phyloP scores from a whole-genome alignment of 2,888 invertebrate genomes.

The Chalcis sispes region DNA sequence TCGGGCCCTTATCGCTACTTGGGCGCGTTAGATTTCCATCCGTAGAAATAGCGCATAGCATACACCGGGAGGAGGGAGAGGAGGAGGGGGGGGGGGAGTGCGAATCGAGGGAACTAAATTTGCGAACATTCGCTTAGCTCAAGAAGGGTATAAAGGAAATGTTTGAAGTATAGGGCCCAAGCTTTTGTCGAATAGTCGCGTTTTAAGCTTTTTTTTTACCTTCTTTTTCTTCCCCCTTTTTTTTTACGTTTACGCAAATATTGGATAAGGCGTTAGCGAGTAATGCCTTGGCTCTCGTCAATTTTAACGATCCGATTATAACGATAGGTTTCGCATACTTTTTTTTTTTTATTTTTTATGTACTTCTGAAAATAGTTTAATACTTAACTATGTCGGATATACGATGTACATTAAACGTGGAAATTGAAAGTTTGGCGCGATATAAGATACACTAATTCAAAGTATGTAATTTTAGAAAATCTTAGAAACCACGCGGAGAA shows the following conservation, averaged over 20 bases:
- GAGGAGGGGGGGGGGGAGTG: neutral
- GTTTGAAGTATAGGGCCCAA: too few relatives aligned
- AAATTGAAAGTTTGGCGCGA: too few relatives aligned
- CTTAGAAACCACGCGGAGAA: neutral
- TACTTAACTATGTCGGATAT: too few relatives aligned
- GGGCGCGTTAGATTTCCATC: slow-evolving; percentile 41
- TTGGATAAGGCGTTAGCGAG: too few relatives aligned
- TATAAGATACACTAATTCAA: too few relatives aligned
- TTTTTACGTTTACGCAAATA: neutral
- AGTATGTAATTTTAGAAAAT: too few relatives aligned
- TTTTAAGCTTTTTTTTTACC: neutral
- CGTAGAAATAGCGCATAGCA: neutral
- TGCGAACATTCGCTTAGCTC: slow-evolving; percentile 7
- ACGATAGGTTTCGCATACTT: neutral
- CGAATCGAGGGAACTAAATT: slow-evolving; percentile 28
- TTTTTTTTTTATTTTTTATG: slow-evolving; percentile 1
- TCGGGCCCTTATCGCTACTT: slow-evolving; percentile 55
- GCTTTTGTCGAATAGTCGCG: too few relatives aligned
- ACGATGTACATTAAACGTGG: too few relatives aligned
- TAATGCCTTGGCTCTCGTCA: slow-evolving; percentile 22
- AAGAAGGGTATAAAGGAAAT: too few relatives aligned
- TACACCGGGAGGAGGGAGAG: neutral
- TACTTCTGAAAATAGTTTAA: neutral
- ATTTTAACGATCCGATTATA: slow-evolving; percentile 29
- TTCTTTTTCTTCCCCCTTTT: neutral